phyloP scores from a whole-genome alignment of 92 coral and sea anemone genomes.

The Ricordea florida region DNA sequence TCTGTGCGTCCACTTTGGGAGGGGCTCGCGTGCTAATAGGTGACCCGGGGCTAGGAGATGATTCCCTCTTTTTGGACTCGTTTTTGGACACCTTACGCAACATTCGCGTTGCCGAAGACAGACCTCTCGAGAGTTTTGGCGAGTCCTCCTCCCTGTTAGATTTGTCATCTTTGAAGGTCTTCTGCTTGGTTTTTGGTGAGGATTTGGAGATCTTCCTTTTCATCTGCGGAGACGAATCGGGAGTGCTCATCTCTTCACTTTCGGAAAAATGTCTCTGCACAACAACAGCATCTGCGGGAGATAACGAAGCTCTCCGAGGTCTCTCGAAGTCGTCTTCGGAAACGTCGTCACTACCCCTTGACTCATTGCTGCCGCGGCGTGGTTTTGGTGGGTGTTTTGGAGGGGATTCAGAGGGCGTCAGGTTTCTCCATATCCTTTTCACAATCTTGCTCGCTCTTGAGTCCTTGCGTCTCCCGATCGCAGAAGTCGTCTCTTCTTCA shows the following conservation, averaged over 20 bases:
- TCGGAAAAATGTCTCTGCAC: conserved; percentile 15
- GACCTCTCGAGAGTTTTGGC: neutral
- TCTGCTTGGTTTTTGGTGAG: conserved; percentile 11
- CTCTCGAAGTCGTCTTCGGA: neutral
- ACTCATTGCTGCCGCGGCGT: conserved; percentile 52
- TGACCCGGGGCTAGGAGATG: neutral
- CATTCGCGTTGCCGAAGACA: conserved; percentile 8
- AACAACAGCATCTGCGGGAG: conserved; percentile 36
- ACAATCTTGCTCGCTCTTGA: conserved; percentile 63
- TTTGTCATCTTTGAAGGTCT: conserved; percentile 48
- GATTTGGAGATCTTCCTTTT: conserved; percentile 7
- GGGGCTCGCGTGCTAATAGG: neutral
- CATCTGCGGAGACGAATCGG: conserved; percentile 62
- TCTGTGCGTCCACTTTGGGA: conserved; percentile 9
- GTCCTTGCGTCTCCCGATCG: conserved; percentile 40
- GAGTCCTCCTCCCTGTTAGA: neutral
- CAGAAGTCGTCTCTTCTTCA: conserved; percentile 20
- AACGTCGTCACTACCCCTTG: conserved; percentile 4
- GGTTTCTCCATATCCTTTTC: conserved; percentile 43
- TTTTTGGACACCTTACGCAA: conserved; percentile 3
- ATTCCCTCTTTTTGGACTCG: conserved; percentile 4
- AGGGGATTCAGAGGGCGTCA: conserved; percentile 37
- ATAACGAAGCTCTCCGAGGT: conserved; percentile 35
- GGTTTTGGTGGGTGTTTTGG: conserved; percentile 32
- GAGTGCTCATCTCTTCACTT: conserved; percentile 32